Conservation (phyloP, 2,797 vertebrate species). For the Tympanoctomys barrerae region DNA sequence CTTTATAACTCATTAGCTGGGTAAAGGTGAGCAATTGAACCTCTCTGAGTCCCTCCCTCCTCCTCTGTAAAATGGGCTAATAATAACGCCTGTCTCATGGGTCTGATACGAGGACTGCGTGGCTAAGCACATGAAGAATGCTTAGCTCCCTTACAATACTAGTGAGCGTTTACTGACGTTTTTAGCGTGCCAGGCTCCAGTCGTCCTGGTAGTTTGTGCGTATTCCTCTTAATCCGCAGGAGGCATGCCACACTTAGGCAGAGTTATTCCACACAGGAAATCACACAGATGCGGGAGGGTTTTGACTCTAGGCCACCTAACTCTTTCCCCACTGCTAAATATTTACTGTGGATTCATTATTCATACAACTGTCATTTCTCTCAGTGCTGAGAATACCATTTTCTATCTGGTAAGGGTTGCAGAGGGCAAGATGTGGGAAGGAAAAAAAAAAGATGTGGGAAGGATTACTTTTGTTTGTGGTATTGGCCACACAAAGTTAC, state of each 20-base stretch:
- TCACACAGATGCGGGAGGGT: background rate
- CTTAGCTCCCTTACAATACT: background rate
- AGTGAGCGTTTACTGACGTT: background rate
- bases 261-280: background rate
- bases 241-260: background rate
- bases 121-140: background rate
- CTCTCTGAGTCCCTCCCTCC: background rate
- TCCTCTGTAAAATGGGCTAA: background rate
- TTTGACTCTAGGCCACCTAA: background rate
- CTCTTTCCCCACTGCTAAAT: background rate
- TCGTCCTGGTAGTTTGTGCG: background rate
- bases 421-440: conserved; percentile 4
- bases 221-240: background rate
- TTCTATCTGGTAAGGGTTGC: background rate
- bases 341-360: background rate
- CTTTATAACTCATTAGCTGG: background rate
- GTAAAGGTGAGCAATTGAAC: conserved; percentile 9
- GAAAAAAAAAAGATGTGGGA: background rate
- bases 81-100: background rate
- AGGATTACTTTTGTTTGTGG: background rate
- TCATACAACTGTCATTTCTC: background rate
- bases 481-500: background rate
- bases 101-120: background rate
- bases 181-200: background rate
- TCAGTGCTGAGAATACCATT: background rate